Evolutionary conservation across 2,113 vertebrate genomes (phyloP), one percentile per base, ranked within the genome.

Genomic region (Clarias gariepinus): DNA sequence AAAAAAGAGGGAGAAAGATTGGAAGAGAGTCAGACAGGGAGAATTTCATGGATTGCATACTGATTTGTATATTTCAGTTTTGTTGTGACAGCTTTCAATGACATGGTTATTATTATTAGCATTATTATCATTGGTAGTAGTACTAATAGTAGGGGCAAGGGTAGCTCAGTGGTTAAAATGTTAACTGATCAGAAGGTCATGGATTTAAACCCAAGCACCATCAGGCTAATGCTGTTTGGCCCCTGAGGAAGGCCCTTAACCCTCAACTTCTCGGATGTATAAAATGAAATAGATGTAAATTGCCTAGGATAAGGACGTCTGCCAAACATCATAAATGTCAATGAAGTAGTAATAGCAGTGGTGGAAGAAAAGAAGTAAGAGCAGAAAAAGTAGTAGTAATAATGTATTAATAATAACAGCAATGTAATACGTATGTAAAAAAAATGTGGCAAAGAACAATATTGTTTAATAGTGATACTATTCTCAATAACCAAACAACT

Each of bases 31-130:
- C 7, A 64, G 78, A 82, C 10, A 47, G 28, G 30, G 13, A 36
- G 25, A 68, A 47, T 78, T 68, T 64, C 41, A 87, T 57, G 68
- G 81, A 83, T 85, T 73, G 83, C 69, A 84, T 68, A 89, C 81
- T 60, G 82, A 87, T 21, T 77, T n/a, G 0, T 18, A 77, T 19
- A 78, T 78, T 57, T 78, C 41, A 19, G 52, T 78, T 78, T 57
- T 78, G 52, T 28, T 77, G 74, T 77, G 47, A n/a, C 47, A 12
- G n/a, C 11, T 13, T n/a, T 53, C 12, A 7, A 2, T 8, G 53
- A 15, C 9, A 13, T 25, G 12, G 11, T 23, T 73, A 47, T 73
- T 69, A 33, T 33, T 69, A 69, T 73, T 73, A 73, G 10, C 41
- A 41, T 23, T 41, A 41, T 1, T 53, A 76, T 3, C 25, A 74